These are phyloP conservation scores for Hippoglossus stenolepis DNA, from an alignment of 2,113 vertebrate genomes.

Conservation along the genomic window DNA sequence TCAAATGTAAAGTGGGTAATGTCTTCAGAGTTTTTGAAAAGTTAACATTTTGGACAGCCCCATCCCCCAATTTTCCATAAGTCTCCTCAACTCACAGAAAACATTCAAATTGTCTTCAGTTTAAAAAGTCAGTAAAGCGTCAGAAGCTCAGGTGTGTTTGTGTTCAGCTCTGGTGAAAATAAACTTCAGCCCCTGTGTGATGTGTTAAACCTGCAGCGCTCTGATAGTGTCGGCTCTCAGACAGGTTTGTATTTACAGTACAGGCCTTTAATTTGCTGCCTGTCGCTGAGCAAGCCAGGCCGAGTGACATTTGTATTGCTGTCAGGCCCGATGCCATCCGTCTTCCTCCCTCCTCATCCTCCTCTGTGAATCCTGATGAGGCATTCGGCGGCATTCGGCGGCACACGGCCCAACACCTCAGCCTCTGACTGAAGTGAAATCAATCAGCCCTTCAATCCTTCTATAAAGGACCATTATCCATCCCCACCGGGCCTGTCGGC, in stretches of 20 bases:
- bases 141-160: neutral
- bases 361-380: conserved; percentile 73
- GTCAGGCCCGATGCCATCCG: conserved; percentile 39
- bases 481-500: conserved; percentile 35
- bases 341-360: conserved; percentile 42
- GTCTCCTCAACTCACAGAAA: no score
- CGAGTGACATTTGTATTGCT: conserved; percentile 76
- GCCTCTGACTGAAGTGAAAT: conserved; percentile 78
- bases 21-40: neutral
- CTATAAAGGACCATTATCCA: conserved; percentile 75
- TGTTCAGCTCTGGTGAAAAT: conserved; percentile 1
- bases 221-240: conserved; percentile 38
- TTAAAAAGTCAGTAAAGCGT: neutral
- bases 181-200: conserved; percentile 19
- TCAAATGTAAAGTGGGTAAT: neutral
- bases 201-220: conserved; percentile 30
- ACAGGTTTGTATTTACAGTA: conserved; percentile 70
- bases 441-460: conserved; percentile 78
- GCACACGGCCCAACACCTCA: conserved; percentile 52
- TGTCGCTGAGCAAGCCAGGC: conserved; percentile 30
- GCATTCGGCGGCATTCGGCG: conserved; percentile 33
- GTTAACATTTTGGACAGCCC: neutral
- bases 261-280: conserved; percentile 56
- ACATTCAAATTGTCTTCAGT: neutral
- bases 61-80: no score